phyloP scores from a whole-genome alignment of 2,888 invertebrate species.

The Xanthorhoe spadicearia region DNA sequence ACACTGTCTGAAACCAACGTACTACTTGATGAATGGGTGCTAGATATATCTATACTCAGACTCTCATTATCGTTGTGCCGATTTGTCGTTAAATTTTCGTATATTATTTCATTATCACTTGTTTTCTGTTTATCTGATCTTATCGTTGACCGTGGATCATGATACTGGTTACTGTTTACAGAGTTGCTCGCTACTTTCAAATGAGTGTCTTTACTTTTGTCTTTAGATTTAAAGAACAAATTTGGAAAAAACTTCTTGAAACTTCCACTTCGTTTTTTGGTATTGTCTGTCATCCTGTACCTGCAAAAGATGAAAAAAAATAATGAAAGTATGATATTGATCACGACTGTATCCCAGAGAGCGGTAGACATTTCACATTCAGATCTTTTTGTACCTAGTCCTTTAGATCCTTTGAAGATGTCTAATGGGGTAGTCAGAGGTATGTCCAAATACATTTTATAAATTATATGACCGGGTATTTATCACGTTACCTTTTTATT shows the following conservation, averaged over 20 bases:
- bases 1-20: slow-evolving; percentile 73
- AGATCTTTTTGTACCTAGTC: too few species aligned
- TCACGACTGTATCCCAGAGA: too few species aligned
- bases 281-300: slow-evolving; percentile 65
- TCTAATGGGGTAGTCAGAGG: too few species aligned
- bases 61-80: slow-evolving; percentile 52
- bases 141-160: slow-evolving; percentile 61
- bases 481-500: too few species aligned
- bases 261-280: slow-evolving; percentile 69
- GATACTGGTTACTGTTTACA: slow-evolving; percentile 66
- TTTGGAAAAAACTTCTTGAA: slow-evolving; percentile 74
- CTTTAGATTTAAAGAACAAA: slow-evolving; percentile 71
- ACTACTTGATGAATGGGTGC: slow-evolving; percentile 72
- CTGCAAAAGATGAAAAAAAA: slow-evolving; percentile 33
- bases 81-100: slow-evolving; percentile 70
- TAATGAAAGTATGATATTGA: too few species aligned
- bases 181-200: slow-evolving; percentile 53
- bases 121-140: slow-evolving; percentile 55
- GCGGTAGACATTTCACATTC: too few species aligned
- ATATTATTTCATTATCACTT: slow-evolving; percentile 66
- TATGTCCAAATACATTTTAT: too few species aligned
- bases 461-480: too few species aligned
- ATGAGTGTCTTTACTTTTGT: slow-evolving; percentile 55
- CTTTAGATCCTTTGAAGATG: too few species aligned
- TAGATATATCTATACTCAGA: slow-evolving; percentile 55